Conservation (phyloP, 2,888 invertebrate genomes). For the Tethea ocularis region DNA sequence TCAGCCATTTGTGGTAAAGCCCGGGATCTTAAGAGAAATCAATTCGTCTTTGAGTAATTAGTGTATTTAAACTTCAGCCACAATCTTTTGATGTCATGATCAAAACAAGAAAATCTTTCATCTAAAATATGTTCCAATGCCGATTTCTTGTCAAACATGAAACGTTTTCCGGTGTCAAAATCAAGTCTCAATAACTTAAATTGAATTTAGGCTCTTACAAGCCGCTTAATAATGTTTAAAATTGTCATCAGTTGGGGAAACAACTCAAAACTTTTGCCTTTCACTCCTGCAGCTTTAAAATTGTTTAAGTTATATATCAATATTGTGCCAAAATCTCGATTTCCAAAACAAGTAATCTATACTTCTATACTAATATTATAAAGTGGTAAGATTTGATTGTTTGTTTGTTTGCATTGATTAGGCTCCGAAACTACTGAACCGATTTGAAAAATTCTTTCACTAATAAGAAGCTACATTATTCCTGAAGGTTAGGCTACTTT, state of each 20-base stretch:
- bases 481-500: no score
- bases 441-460: no score
- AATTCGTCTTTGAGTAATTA: background rate
- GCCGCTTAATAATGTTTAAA: slow-evolving; percentile 1
- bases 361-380: no score
- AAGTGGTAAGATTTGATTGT: no score
- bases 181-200: slow-evolving; percentile 3
- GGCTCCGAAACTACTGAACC: no score
- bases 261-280: background rate
- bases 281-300: background rate
- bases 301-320: background rate
- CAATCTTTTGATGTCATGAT: background rate
- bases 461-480: no score
- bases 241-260: background rate
- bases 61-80: no score
- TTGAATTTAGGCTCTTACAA: slow-evolving; percentile 1
- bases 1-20: background rate
- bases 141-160: background rate
- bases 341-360: background rate
- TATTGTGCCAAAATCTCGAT: background rate
- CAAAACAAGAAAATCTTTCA: background rate
- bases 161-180: background rate
- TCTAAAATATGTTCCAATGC: background rate
- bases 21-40: background rate
- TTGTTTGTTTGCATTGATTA: no score